Evolutionary conservation across 2,797 vertebrate species (phyloP).

Genomic region (Anguilla megastoma): DNA sequence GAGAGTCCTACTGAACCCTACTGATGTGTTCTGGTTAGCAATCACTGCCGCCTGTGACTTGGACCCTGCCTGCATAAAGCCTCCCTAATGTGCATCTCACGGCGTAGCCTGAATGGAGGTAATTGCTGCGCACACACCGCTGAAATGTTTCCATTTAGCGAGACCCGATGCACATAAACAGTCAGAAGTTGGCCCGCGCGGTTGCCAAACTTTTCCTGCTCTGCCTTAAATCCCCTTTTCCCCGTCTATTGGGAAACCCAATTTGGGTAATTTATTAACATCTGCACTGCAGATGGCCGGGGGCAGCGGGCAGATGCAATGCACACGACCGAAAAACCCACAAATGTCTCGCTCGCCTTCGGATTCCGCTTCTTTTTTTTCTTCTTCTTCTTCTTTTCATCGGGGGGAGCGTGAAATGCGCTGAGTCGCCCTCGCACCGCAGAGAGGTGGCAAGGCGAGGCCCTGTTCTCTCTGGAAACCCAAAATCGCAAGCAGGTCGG

Average conservation of each 20-base stretch:
- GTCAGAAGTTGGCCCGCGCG: background rate
- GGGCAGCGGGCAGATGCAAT: conserved; percentile 34
- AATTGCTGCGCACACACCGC: conserved; percentile 7
- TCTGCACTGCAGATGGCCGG: conserved; percentile 39
- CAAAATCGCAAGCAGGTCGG: background rate
- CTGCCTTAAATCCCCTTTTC: conserved; percentile 15
- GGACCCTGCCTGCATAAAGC: background rate
- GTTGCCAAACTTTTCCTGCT: conserved; percentile 28
- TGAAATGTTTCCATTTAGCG: conserved; percentile 4
- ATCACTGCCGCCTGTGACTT: background rate
- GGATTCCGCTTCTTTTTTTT: background rate
- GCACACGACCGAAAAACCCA: conserved; percentile 17
- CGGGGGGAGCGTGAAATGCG: background rate
- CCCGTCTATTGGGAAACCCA: background rate
- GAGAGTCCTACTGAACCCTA: background rate
- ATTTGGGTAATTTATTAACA: conserved; percentile 33
- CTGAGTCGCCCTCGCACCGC: background rate
- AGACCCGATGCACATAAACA: conserved; percentile 7
- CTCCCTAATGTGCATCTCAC: background rate
- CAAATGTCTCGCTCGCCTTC: background rate
- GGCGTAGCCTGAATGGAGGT: conserved; percentile 2
- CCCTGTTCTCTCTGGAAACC: background rate
- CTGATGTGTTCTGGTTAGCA: background rate
- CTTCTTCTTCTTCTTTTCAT: background rate
- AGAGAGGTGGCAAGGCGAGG: conserved; percentile 8